Base-by-base conservation (phyloP, 2,888 invertebrate species). In the Sinodicranocentrus sp. region DNA sequence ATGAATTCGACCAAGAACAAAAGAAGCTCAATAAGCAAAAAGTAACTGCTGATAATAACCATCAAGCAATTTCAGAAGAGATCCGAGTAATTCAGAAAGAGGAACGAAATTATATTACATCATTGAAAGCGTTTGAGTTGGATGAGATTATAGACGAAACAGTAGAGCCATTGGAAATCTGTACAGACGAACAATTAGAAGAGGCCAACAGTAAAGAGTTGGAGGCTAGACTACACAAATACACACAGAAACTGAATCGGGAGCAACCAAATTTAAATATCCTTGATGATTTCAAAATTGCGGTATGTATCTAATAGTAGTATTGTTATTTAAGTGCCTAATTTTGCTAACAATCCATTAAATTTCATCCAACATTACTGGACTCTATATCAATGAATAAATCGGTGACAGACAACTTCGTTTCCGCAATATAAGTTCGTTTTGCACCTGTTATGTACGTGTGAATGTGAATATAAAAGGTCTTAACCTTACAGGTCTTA, bases 261-360 rank as follows among this genome's bases (percentile, higher is more conserved):
- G 92, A 92, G 48, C 94, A 95, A 87, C 95, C 96, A 0, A 94
- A 96, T 89, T 90, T 96, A 43, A 93, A 94, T 61, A 94, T 95
- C 86, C 94, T 96, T 90, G 92, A 94, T 90, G 95, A 95, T 90
- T 92, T 92, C 90, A 89, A 92, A 89, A 89, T 91, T 89, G 91
- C 91, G 89, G 90, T 91, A 86, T 83, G 78, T n/a, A n/a, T n/a
- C n/a, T 10, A 33, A 33, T 33, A 6, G 3, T 33, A 6, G 33
- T 6, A n/a, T 23, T 59, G 2, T 44, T 77, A 15, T 59, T 33
- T 33, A 33, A 33, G 3, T 33, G 33, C n/a, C n/a, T n/a, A n/a
- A n/a, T n/a, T n/a, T n/a, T n/a, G n/a, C n/a, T n/a, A n/a, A n/a
- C n/a, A n/a, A n/a, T n/a, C n/a, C n/a, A n/a, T n/a, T n/a, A n/a